phyloP scores from a whole-genome alignment of 2,797 vertebrate genomes.

The Thamnophis elegans region DNA sequence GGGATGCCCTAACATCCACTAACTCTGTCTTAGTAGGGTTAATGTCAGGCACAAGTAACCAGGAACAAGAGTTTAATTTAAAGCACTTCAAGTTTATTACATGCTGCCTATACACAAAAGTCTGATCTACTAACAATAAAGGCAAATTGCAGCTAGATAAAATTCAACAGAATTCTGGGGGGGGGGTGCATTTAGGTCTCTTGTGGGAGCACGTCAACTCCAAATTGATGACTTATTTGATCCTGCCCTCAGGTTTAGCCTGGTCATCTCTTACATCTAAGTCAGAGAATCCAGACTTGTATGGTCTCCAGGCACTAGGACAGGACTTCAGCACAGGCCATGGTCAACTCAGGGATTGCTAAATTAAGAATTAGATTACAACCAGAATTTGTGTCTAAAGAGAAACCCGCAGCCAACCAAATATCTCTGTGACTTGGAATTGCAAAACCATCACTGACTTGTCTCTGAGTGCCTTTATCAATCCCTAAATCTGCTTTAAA shows the following conservation, averaged over 20 bases:
- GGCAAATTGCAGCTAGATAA: neutral
- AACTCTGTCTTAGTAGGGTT: neutral
- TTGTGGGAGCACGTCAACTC: neutral
- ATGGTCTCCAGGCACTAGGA: neutral
- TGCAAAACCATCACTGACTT: neutral
- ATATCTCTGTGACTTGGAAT: neutral
- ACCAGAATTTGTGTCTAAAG: neutral
- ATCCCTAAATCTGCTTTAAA: neutral
- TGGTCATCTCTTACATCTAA: neutral
- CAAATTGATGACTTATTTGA: neutral
- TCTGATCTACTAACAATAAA: neutral
- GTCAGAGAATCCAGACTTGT: neutral
- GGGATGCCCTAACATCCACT: neutral
- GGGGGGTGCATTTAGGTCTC: neutral
- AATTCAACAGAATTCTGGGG: neutral
- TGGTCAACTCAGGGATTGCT: neutral
- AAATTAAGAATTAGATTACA: neutral
- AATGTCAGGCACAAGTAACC: neutral
- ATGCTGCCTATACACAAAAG: neutral
- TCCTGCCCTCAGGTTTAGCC: neutral
- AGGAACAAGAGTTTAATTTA: neutral
- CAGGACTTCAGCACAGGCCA: neutral
- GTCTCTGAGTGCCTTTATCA: neutral
- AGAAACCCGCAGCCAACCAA: neutral
- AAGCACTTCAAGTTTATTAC: neutral